Evolutionary conservation across 2,797 vertebrate genomes (phyloP).

Genomic region (Phataginus tricuspis): DNA sequence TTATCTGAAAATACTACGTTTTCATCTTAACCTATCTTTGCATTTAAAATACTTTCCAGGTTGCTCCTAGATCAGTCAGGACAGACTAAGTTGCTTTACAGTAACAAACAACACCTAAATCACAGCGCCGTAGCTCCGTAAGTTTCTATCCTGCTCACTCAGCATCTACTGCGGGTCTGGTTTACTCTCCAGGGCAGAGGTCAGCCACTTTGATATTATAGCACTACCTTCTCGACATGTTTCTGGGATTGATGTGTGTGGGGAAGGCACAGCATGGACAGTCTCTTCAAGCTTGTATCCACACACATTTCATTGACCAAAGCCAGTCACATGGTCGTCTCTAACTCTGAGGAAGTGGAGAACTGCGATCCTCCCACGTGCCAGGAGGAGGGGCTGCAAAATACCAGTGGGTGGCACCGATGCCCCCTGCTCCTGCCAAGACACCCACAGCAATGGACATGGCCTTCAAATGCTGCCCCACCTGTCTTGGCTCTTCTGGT

Average conservation of each 20-base stretch:
- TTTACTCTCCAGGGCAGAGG: neutral
- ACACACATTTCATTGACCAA: neutral
- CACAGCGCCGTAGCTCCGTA: no score
- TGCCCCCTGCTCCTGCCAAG: neutral
- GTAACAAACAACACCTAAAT: neutral
- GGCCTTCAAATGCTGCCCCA: neutral
- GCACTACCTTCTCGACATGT: no score
- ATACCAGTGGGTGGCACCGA: no score
- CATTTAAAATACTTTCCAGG: neutral
- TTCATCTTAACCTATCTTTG: neutral
- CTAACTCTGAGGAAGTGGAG: neutral
- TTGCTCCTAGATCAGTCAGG: neutral
- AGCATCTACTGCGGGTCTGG: neutral
- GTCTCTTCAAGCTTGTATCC: neutral
- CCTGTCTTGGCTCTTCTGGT: neutral
- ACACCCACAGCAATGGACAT: fast-evolving
- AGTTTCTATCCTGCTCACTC: neutral
- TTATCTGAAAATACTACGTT: neutral
- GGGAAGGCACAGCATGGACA: neutral
- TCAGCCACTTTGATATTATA: neutral
- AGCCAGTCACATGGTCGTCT: neutral
- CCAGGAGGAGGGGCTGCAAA: neutral
- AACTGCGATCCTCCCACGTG: neutral
- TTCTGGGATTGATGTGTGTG: neutral
- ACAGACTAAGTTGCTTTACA: neutral